A percentile compares a stretch with the other conserved stretches of the same genome.
Evolutionary conservation across 2,888 invertebrate genomes (phyloP).

Genomic region (Matsumyia berberina): DNA sequence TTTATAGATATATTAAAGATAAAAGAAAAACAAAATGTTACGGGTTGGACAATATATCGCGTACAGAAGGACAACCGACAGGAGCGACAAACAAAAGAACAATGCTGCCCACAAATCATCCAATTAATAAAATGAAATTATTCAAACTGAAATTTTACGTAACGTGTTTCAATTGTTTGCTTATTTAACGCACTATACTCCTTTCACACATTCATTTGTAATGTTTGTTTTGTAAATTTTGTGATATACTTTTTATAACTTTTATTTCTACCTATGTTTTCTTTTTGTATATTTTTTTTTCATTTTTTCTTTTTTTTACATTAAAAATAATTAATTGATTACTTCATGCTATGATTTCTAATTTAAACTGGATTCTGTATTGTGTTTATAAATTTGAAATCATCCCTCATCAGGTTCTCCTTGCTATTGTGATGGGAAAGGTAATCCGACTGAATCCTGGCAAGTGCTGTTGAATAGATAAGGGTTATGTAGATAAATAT

Average conservation of each 20-base stretch:
- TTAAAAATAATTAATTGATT: conserved; percentile 64
- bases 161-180: conserved; percentile 43
- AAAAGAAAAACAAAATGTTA: conserved; percentile 31
- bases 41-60: conserved; percentile 18
- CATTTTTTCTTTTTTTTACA: conserved; percentile 37
- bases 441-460: conserved; percentile 81
- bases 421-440: conserved; percentile 79
- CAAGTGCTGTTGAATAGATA: conserved; percentile 79
- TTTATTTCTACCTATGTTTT: conserved; percentile 42
- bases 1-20: conserved; percentile 46
- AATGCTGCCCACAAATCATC: conserved; percentile 59
- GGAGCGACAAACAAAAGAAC: conserved; percentile 14
- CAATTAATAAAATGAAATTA: conserved; percentile 65
- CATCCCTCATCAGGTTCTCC: conserved; percentile 81
- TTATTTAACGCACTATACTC: conserved; percentile 11
- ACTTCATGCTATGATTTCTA: conserved; percentile 33
- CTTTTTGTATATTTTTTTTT: conserved; percentile 52
- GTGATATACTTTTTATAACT: conserved; percentile 52
- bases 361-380: conserved; percentile 77
- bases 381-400: conserved; percentile 79
- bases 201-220: conserved; percentile 14
- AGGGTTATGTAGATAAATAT: no score
- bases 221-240: conserved; percentile 55
- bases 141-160: conserved; percentile 54
- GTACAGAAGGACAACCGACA: conserved; percentile 8